Evolutionary conservation across 2,113 vertebrate species (phyloP).

Genomic region (Cyprinodon tularosa): DNA sequence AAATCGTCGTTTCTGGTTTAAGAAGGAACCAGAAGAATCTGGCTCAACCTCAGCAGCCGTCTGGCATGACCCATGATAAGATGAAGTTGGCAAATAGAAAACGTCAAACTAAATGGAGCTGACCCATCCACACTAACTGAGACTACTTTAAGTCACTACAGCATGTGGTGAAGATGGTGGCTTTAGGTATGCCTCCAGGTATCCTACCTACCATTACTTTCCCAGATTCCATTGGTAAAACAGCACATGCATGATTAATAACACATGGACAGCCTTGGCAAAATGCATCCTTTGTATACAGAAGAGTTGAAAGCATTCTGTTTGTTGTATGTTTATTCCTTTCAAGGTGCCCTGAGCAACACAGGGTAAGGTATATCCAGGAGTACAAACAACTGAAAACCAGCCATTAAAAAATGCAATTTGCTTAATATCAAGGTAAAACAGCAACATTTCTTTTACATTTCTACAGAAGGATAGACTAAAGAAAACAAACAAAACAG

Average conservation of each 20-base stretch:
- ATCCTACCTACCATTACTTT: neutral
- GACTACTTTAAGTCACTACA: neutral
- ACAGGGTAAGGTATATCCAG: neutral
- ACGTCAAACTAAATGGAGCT: neutral
- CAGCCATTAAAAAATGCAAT: neutral
- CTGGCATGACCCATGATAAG: no score
- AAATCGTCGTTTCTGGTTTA: no score
- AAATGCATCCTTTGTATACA: neutral
- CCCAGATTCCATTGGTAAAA: neutral
- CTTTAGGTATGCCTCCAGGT: neutral
- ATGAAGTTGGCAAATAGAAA: no score
- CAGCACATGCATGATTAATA: neutral
- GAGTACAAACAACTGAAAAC: neutral
- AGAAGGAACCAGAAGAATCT: no score
- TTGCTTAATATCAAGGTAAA: neutral
- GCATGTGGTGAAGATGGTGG: neutral
- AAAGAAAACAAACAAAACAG: neutral
- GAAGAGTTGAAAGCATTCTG: neutral
- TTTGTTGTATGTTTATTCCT: neutral
- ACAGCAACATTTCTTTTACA: neutral
- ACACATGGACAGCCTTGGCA: neutral
- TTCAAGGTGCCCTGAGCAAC: neutral
- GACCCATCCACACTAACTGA: neutral
- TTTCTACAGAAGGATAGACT: neutral
- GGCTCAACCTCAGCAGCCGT: no score